These are phyloP conservation scores for Garrulus glandarius DNA, from an alignment of 2,797 vertebrate genomes.

Conservation along the genomic window DNA sequence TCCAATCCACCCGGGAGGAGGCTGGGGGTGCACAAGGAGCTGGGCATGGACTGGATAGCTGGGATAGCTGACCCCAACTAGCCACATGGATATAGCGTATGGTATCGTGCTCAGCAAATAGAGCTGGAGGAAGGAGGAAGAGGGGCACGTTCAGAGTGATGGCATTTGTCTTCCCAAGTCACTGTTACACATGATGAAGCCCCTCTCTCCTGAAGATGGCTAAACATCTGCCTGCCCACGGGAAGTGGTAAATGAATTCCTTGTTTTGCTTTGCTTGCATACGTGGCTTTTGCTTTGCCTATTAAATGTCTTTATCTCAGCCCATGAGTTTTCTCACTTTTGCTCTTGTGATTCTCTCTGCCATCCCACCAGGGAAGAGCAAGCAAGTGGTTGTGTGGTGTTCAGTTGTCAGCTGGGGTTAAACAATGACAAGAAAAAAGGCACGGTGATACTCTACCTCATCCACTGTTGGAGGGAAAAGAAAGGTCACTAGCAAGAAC, in stretches of 20 bases:
- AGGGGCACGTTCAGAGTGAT: fast-evolving
- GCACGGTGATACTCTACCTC: background rate
- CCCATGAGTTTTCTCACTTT: background rate
- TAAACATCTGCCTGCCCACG: background rate
- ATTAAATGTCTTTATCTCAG: background rate
- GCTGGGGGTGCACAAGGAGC: background rate
- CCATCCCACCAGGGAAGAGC: background rate
- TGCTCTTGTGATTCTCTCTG: background rate
- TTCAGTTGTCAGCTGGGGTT: background rate
- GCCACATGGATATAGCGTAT: too few species aligned
- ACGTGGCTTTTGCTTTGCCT: background rate
- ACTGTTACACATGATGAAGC: background rate
- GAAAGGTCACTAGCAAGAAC: background rate
- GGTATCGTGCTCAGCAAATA: background rate
- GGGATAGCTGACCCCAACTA: background rate
- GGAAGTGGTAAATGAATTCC: background rate
- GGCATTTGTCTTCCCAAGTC: background rate
- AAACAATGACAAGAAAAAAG: background rate
- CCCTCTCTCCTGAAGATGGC: background rate
- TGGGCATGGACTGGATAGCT: background rate
- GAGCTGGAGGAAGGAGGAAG: background rate
- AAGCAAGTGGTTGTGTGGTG: background rate
- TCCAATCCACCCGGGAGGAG: background rate
- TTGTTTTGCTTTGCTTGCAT: background rate
- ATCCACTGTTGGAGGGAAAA: background rate